These are phyloP conservation scores for Itoplectis maculator DNA, from an alignment of 2,888 invertebrate species.

Conservation along the genomic window DNA sequence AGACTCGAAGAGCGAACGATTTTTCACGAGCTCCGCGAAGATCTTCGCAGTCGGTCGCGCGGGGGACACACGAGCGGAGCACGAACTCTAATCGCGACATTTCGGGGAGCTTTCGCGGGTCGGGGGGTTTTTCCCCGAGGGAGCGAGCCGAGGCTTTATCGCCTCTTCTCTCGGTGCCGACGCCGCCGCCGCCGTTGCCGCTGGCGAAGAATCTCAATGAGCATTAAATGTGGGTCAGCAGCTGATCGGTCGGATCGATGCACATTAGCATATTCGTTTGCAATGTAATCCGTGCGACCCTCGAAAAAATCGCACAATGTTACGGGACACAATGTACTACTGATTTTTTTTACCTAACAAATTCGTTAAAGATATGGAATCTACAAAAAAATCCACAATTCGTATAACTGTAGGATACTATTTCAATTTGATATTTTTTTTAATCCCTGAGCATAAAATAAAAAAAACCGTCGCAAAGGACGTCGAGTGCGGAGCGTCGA, in stretches of 20 bases:
- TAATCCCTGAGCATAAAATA: no score
- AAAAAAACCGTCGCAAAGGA: no score
- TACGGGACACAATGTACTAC: not conserved
- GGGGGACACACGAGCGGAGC: conserved; percentile 1
- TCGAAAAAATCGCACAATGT: not conserved
- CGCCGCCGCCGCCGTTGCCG: conserved; percentile 65
- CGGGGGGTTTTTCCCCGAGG: conserved; percentile 74
- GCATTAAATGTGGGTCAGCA: conserved; percentile 80
- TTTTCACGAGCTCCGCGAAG: not conserved
- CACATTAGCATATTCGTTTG: conserved; percentile 73
- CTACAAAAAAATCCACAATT: no score
- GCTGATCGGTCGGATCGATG: conserved; percentile 80
- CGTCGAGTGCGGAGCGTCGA: no score
- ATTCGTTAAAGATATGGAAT: no score
- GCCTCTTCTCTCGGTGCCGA: no score
- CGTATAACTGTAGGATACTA: no score
- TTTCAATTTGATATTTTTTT: no score
- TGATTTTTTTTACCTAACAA: no score
- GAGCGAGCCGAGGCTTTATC: conserved; percentile 77
- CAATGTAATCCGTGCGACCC: conserved; percentile 35
- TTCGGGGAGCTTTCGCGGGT: conserved; percentile 38
- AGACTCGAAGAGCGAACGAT: not conserved
- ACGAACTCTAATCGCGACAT: conserved; percentile 51
- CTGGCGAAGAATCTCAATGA: conserved; percentile 72
- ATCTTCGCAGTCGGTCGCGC: conserved; percentile 14